phyloP scores from a whole-genome alignment of 2,113 vertebrate species.

The Ibidorhyncha struthersii region DNA sequence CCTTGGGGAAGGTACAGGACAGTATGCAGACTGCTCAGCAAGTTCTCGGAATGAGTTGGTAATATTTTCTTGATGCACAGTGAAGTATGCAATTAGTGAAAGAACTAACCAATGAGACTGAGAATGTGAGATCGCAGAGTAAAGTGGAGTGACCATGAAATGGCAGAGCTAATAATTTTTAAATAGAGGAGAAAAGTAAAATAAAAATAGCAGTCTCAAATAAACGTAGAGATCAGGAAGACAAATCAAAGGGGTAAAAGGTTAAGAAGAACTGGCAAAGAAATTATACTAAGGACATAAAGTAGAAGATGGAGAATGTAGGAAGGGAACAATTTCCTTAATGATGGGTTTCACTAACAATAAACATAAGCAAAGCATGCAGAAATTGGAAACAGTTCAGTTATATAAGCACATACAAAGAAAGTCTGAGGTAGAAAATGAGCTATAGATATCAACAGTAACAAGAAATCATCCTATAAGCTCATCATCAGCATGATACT shows the following conservation, averaged over 20 bases:
- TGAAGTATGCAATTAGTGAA: background rate
- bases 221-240: background rate
- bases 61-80: background rate
- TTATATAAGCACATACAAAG: background rate
- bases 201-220: background rate
- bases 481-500: background rate
- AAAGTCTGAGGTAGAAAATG: background rate
- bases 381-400: background rate
- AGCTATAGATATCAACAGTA: background rate
- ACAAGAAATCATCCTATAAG: background rate
- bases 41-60: background rate
- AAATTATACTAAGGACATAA: background rate
- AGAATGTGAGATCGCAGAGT: background rate
- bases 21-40: background rate
- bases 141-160: background rate
- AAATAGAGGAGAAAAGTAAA: background rate
- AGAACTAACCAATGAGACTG: background rate
- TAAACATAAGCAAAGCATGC: background rate
- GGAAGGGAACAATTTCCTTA: background rate
- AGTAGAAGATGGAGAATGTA: background rate
- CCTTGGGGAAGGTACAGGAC: background rate
- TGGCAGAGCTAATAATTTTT: background rate
- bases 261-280: background rate
- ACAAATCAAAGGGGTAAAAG: background rate
- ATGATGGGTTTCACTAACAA: background rate